Evolutionary conservation across 2,888 invertebrate genomes (phyloP).

Genomic region (Endotricha flammealis): DNA sequence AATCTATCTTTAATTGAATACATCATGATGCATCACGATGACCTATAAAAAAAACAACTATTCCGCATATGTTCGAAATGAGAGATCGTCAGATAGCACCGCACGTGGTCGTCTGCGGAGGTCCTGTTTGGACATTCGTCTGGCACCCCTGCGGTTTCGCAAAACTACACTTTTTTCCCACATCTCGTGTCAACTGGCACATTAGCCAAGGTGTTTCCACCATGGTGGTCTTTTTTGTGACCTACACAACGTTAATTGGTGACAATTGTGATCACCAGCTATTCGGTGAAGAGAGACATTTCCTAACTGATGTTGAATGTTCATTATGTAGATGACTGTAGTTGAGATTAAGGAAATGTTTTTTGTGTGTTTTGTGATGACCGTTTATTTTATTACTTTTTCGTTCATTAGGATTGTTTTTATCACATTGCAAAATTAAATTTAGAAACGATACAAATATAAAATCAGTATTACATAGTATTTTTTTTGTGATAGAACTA

Average conservation of each 20-base stretch:
- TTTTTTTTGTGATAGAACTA: no score
- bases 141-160: slow-evolving; percentile 63
- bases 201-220: slow-evolving; percentile 70
- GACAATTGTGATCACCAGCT: slow-evolving; percentile 70
- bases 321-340: no score
- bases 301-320: slow-evolving; percentile 69
- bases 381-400: no score
- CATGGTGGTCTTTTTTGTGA: slow-evolving; percentile 67
- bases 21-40: slow-evolving; percentile 1
- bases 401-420: no score
- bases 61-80: slow-evolving; percentile 11
- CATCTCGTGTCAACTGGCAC: slow-evolving; percentile 67
- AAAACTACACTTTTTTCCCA: slow-evolving; percentile 47
- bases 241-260: slow-evolving; percentile 64
- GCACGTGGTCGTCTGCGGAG: slow-evolving; percentile 48
- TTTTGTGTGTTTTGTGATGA: no score
- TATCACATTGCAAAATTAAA: no score
- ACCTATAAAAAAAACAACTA: slow-evolving; percentile 2
- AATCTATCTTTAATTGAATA: not conserved
- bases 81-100: slow-evolving; percentile 5
- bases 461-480: no score
- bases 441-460: no score
- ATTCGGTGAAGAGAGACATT: slow-evolving; percentile 68
- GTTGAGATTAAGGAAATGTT: no score
- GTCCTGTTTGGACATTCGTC: slow-evolving; percentile 63